A percentile compares a stretch with the other conserved stretches of the same genome.
phyloP scores from a whole-genome alignment of 2,797 vertebrate species.

The Gymnodraco acuticeps region DNA sequence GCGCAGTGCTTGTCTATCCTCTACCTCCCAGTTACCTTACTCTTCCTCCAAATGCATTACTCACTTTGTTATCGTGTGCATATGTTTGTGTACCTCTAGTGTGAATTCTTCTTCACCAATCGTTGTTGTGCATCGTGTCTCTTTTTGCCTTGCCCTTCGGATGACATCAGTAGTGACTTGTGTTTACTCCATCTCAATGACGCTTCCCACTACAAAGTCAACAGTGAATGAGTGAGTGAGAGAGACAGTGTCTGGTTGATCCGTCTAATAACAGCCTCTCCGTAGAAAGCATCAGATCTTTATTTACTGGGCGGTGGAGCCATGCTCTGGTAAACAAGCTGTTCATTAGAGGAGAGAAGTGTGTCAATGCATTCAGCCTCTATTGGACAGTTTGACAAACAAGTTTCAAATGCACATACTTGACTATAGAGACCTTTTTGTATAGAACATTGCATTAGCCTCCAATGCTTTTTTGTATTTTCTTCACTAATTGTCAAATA shows the following conservation, averaged over 20 bases:
- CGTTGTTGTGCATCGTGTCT: conserved; percentile 21
- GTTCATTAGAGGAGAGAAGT: conserved; percentile 1
- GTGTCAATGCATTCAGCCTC: neutral
- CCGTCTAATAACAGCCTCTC: conserved; percentile 45
- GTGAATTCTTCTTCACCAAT: conserved; percentile 11
- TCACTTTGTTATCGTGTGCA: neutral
- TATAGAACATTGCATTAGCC: neutral
- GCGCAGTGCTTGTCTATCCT: conserved; percentile 11
- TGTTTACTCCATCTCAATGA: conserved; percentile 54
- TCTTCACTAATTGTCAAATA: neutral
- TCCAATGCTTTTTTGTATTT: neutral
- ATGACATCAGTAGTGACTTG: conserved; percentile 38
- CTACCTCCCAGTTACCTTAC: conserved; percentile 6
- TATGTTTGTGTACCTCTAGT: neutral
- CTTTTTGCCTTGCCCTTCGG: neutral
- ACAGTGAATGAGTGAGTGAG: neutral
- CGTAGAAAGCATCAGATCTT: conserved; percentile 34
- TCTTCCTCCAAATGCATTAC: conserved; percentile 13
- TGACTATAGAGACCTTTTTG: neutral
- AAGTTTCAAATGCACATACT: neutral
- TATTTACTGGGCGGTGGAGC: conserved; percentile 38
- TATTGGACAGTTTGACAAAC: neutral
- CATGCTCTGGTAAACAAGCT: conserved; percentile 12
- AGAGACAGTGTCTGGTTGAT: conserved; percentile 32
- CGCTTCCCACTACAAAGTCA: conserved; percentile 34